Conservation (phyloP, 2,888 invertebrate species). For the Trissolcus brochymenae region DNA sequence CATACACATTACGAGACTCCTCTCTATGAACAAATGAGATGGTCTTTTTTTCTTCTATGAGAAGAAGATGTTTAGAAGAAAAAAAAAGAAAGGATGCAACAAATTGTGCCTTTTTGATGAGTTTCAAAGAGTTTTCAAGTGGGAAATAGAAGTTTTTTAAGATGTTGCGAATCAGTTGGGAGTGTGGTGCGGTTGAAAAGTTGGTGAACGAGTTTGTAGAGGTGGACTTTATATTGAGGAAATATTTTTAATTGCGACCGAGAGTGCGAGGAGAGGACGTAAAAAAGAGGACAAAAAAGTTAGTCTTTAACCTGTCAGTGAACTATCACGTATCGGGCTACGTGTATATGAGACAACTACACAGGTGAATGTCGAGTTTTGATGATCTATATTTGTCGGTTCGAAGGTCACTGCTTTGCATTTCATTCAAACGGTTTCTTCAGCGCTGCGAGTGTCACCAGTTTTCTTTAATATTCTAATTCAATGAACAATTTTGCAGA, state of each 20-base stretch:
- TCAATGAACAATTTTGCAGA: too few species aligned
- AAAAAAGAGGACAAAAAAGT: conserved; percentile 5
- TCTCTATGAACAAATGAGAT: too few species aligned
- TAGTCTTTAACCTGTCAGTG: conserved; percentile 42
- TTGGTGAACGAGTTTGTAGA: background rate
- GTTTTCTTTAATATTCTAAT: too few species aligned
- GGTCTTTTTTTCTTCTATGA: too few species aligned
- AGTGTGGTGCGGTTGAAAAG: background rate
- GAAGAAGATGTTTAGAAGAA: too few species aligned
- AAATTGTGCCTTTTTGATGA: too few species aligned
- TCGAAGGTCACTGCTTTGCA: conserved; percentile 40
- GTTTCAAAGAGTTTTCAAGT: too few species aligned
- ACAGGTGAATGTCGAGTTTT: conserved; percentile 44
- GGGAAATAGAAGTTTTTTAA: too few species aligned
- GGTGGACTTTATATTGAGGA: conserved; percentile 13
- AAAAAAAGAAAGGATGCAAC: too few species aligned
- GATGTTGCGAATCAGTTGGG: too few species aligned
- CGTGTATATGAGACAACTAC: conserved; percentile 7
- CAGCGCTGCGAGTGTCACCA: too few species aligned
- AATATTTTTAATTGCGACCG: conserved; percentile 3
- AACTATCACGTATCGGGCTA: conserved; percentile 27
- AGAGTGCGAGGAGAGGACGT: background rate
- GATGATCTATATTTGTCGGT: conserved; percentile 43
- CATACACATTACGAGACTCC: too few species aligned
- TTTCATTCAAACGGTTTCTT: conserved; percentile 16